These are phyloP conservation scores for Drosophila maculinotata DNA, from an alignment of 2,888 invertebrate species.

Conservation along the genomic window DNA sequence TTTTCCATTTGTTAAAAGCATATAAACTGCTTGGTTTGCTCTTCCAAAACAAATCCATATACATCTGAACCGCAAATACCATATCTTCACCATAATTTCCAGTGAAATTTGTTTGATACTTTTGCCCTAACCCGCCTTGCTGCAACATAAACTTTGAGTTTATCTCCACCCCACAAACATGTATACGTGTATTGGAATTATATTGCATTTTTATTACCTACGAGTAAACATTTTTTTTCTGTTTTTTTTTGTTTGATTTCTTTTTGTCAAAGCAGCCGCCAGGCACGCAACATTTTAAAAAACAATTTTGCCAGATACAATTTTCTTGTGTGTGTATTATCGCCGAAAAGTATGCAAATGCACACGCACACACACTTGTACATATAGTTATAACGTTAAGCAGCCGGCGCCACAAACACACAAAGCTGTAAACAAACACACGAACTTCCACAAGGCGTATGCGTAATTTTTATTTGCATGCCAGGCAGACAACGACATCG, in stretches of 20 bases:
- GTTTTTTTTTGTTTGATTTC: background rate
- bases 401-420: conserved; percentile 29
- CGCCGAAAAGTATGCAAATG: conserved; percentile 66
- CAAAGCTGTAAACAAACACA: conserved; percentile 13
- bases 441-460: conserved; percentile 61
- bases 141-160: conserved; percentile 57
- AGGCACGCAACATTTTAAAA: conserved; percentile 77
- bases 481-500: conserved; percentile 47
- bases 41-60: conserved; percentile 18
- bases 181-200: conserved; percentile 65
- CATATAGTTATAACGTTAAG: conserved; percentile 11
- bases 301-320: conserved; percentile 71
- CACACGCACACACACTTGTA: conserved; percentile 15
- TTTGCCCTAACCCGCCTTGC: conserved; percentile 12
- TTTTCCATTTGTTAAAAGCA: too few species aligned
- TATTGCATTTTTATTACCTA: conserved; percentile 79
- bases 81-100: background rate
- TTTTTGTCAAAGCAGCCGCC: conserved; percentile 51
- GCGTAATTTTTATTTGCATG: conserved; percentile 74
- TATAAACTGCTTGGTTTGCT: too few species aligned
- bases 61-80: conserved; percentile 8
- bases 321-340: conserved; percentile 65
- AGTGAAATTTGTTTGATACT: conserved; percentile 20
- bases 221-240: conserved; percentile 34
- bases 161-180: conserved; percentile 32